Evolutionary conservation across 2,113 vertebrate species (phyloP), one percentile per base, ranked within the genome.

Genomic region (Galemys pyrenaicus): DNA sequence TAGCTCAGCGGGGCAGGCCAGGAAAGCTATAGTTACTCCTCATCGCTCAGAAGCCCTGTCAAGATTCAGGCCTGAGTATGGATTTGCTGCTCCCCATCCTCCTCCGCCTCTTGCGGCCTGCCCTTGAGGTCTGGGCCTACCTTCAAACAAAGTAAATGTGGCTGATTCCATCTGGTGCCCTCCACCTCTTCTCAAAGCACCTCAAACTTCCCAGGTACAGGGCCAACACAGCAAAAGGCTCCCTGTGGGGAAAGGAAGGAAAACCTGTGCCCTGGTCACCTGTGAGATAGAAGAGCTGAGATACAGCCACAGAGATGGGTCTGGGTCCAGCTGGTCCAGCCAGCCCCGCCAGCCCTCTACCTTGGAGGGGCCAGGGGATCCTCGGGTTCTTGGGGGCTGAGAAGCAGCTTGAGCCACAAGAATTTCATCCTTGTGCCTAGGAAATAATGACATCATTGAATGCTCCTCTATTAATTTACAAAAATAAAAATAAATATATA

Each of bases 151-250:
- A 71, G 81, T 9, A 20, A 88, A 49, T 1, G 5, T 26, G 30
- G 30, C 30, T 67, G 8, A 60, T 32, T 60, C 37, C 46, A 56
- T 92, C 32, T 10, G 39, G 41, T 22, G 26, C 2, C 13, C 44
- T 37, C 46, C 17, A 74, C 54, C 24, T 79, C 12, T 17, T 56
- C 41, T 22, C 26, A 22, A 8, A 73, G 37, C 0, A 9, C 64
- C n/a, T 68, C 62, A 20, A 28, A 8, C 46, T 58, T 81, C 41
- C 7, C 37, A 37, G 56, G n/a, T 73, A 30, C 19, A n/a, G 62
- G 39, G 35, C 77, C 49, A 81, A 46, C 46, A 94, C 49, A 77
- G 87, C 91, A 85, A 94, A 95, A 79, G 94, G 12, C 30, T 54
- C 41, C 80, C 62, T 77, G 84, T 6, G 22, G 60, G 26, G 65